Percentiles rank a stretch among this genome's conserved stretches.
phyloP scores from a whole-genome alignment of 2,888 invertebrate species.

The Cantharis lateralis region DNA sequence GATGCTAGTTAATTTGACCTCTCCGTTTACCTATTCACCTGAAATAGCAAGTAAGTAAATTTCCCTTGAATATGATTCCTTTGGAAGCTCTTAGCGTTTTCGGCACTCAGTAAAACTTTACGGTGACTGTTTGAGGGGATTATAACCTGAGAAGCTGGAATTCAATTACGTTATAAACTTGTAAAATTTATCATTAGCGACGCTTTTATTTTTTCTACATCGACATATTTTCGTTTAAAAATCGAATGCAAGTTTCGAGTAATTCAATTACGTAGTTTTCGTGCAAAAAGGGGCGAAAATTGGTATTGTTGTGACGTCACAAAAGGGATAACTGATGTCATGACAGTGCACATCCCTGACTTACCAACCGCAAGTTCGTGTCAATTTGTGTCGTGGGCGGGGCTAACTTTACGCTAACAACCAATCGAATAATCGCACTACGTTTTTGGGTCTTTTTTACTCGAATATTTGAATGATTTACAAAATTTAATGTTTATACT shows the following conservation, averaged over 20 bases:
- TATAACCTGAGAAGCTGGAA: background rate
- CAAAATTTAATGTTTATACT: no score
- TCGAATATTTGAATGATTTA: no score
- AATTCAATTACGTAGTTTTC: no score
- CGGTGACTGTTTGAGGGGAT: slow-evolving; percentile 12
- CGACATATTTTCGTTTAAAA: background rate
- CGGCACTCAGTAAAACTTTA: slow-evolving; percentile 4
- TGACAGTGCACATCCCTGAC: no score
- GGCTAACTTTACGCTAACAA: no score
- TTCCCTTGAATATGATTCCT: slow-evolving; percentile 21
- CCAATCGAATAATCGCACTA: no score
- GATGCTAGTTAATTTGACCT: slow-evolving; percentile 25
- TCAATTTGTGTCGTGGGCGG: no score
- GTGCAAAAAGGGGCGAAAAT: no score
- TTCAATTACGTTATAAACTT: background rate
- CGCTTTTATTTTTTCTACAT: background rate
- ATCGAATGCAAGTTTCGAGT: background rate
- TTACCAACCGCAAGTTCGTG: no score
- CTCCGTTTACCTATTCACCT: slow-evolving; percentile 28
- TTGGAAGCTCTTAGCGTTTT: slow-evolving; percentile 18
- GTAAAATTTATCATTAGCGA: background rate
- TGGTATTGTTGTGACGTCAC: no score
- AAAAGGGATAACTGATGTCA: no score
- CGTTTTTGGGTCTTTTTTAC: no score
- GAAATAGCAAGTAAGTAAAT: slow-evolving; percentile 19